These are phyloP conservation scores for Nezara viridula DNA, from an alignment of 2,888 invertebrate genomes.

Conservation along the genomic window DNA sequence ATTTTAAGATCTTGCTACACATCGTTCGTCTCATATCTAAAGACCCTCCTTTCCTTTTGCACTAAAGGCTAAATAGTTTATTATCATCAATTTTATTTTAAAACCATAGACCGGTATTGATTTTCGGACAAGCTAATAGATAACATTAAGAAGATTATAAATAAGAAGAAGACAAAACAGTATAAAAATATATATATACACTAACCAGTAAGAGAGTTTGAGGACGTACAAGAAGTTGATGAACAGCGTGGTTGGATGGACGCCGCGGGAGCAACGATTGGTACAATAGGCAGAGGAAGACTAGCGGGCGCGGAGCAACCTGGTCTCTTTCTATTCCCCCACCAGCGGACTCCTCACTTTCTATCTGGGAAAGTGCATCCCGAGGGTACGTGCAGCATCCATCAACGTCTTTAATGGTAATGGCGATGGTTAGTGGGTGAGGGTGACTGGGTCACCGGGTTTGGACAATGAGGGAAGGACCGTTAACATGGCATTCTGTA, in stretches of 20 bases:
- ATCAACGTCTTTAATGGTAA: background rate
- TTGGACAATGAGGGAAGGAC: background rate
- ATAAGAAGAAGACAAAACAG: background rate
- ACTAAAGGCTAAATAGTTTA: too few relatives aligned
- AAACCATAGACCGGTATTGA: too few relatives aligned
- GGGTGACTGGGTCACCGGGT: background rate
- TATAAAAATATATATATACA: background rate
- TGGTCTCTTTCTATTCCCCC: slow-evolving; percentile 42
- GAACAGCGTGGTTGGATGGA: background rate
- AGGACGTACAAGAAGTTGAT: background rate
- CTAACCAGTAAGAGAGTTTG: background rate
- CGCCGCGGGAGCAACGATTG: background rate
- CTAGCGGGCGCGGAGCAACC: background rate
- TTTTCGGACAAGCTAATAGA: too few relatives aligned
- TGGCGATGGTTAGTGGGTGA: background rate
- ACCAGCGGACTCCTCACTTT: background rate
- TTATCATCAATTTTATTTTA: too few relatives aligned
- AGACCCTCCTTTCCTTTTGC: too few relatives aligned
- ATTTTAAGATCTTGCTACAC: too few relatives aligned
- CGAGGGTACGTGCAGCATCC: background rate
- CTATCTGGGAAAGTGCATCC: slow-evolving; percentile 40
- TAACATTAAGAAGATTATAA: too few relatives aligned
- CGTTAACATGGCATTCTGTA: too few relatives aligned
- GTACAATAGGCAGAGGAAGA: background rate
- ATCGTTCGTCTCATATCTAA: too few relatives aligned